phyloP scores from a whole-genome alignment of 2,113 vertebrate species.

The Procapra przewalskii region DNA sequence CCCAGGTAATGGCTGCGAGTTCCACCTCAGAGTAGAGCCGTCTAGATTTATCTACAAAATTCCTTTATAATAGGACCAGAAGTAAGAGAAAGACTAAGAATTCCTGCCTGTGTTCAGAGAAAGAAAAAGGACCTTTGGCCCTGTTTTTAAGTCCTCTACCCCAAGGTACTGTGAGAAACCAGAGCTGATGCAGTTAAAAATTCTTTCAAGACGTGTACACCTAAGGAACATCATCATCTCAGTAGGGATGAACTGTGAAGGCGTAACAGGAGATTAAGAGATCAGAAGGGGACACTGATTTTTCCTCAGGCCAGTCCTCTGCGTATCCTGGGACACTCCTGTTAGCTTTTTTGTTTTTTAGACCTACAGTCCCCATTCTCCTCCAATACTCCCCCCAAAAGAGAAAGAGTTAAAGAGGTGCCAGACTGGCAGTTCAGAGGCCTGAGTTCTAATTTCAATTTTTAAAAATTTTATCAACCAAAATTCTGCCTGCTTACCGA shows the following conservation, averaged over 20 bases:
- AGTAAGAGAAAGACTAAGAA: not conserved
- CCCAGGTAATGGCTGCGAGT: not conserved
- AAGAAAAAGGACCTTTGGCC: not conserved
- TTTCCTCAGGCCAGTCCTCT: not conserved
- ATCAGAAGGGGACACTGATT: not conserved
- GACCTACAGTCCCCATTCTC: not conserved
- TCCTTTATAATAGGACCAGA: not conserved
- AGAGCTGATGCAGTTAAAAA: not conserved
- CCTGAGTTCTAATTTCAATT: not conserved
- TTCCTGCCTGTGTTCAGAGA: constrained; percentile 3
- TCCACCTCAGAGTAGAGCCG: not conserved
- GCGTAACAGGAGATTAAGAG: not conserved
- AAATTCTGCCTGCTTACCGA: not conserved
- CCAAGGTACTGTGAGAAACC: constrained; percentile 35
- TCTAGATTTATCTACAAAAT: not conserved
- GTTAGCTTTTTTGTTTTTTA: not conserved
- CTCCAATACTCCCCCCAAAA: not conserved
- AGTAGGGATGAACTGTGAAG: not conserved
- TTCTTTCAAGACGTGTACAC: not conserved
- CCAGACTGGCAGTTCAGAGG: not conserved
- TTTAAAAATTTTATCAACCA: constrained; percentile 4
- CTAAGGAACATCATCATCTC: not conserved
- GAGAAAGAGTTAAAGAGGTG: not conserved
- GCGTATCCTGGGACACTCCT: not conserved
- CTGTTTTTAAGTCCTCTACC: constrained; percentile 19